Evolutionary conservation across 2,888 invertebrate species (phyloP), one percentile per base, ranked within the genome.

Genomic region (Xylota segnis): DNA sequence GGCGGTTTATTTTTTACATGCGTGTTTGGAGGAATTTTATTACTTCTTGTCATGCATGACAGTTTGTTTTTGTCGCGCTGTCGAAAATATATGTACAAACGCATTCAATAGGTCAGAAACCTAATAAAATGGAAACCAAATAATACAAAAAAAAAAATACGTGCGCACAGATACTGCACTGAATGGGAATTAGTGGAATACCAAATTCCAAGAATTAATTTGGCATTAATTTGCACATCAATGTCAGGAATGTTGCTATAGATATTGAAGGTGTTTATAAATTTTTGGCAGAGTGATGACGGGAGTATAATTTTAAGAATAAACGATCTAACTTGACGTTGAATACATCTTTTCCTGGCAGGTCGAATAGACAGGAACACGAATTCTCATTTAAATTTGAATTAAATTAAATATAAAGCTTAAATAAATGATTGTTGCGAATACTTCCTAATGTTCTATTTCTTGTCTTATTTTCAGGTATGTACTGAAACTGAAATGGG

Each of bases 101-200:
- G 47, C 34, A 47, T 7, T 43, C n/a, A 32, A 12, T 59, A 40
- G 68, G 68, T 68, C 68, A 68, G 54, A 54, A 68, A 66, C 50
- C 23, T 23, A 52, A 65, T 61, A 63, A 45, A 47, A 10, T n/a
- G 5, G 14, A 52, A 68, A 40, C 9, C 2, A 23, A 23, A 23
- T 2, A 23, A 23, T 23, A 23, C 1, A 23, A 23, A 23, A 23
- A 2, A 23, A 10, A 6, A 37, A 32, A 37, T 12, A 47, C 58
- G n/a, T 58, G 37, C 12, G 14, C 27, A 34, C 16, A 56, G 43
- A 58, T 16, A 58, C 34, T 50, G 54, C 37, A 68, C 14, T 14
- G 58, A 47, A 72, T 61, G 14, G 12, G 23, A 16, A 50, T 72
- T 37, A 59, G 34, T 50, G 27, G n/a, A 37, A 50, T 34, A 23